These are phyloP conservation scores for Solenopsis invicta DNA, from an alignment of 1,140 invertebrate genomes.

Conservation along the genomic window DNA sequence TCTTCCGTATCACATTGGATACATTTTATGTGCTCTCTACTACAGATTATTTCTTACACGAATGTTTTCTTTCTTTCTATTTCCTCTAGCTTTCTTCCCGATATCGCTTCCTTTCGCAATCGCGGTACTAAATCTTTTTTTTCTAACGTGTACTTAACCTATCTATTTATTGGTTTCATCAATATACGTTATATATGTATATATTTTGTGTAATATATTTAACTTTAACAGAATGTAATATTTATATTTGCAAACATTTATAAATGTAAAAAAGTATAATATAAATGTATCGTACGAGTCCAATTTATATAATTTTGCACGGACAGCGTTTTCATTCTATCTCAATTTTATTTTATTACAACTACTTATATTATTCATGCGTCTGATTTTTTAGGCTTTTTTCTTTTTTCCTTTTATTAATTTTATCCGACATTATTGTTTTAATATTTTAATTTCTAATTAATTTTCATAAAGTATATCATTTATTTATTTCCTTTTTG, in stretches of 20 bases:
- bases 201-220: conserved; percentile 1
- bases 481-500: too few species aligned
- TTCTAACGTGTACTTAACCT: neutral
- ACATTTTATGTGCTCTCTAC: conserved; percentile 3
- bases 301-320: neutral
- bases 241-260: neutral
- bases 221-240: neutral
- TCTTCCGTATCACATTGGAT: neutral
- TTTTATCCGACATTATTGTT: too few species aligned
- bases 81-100: neutral
- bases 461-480: too few species aligned
- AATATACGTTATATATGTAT: neutral
- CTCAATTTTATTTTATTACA: too few species aligned
- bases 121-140: neutral
- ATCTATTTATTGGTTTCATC: neutral
- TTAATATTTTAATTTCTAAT: too few species aligned
- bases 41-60: conserved; percentile 30
- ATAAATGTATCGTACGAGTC: neutral
- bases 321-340: too few species aligned
- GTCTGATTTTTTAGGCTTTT: too few species aligned
- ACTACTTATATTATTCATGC: too few species aligned
- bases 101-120: conserved; percentile 16
- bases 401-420: too few species aligned
- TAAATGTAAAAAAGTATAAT: neutral
- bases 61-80: neutral